Percentiles rank a stretch among this genome's conserved stretches.
Conservation (phyloP, 2,888 invertebrate species). For the Cloeon dipterum region DNA sequence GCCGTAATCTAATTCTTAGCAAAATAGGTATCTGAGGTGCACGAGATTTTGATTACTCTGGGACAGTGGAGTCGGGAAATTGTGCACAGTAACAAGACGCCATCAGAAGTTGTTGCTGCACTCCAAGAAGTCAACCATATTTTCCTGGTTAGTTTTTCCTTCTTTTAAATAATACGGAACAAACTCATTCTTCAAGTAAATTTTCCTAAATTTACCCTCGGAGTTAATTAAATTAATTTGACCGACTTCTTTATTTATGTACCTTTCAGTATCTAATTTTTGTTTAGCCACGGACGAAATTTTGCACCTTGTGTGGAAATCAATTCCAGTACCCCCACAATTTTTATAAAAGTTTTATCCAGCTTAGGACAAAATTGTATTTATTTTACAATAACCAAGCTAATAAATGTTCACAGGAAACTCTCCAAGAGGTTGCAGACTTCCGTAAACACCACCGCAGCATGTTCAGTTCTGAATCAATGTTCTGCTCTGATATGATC, state of each 20-base stretch:
- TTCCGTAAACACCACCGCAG: conserved; percentile 32
- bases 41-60: conserved; percentile 37
- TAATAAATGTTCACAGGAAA: conserved; percentile 18
- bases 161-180: too few species aligned
- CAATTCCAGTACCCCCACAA: too few species aligned
- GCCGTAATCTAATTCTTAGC: background rate
- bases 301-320: too few species aligned
- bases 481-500: background rate
- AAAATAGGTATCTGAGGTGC: conserved; percentile 31
- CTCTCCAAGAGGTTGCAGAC: conserved; percentile 38
- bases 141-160: conserved; percentile 26
- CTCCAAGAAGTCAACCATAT: conserved; percentile 32
- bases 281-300: too few species aligned
- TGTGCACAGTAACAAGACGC: conserved; percentile 30
- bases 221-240: too few species aligned
- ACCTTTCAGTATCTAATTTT: too few species aligned
- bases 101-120: conserved; percentile 27
- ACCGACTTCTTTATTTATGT: too few species aligned
- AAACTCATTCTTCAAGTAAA: too few species aligned
- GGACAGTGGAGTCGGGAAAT: conserved; percentile 32
- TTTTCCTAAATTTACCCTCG: too few species aligned
- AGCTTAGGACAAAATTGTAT: too few species aligned
- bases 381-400: conserved; percentile 4
- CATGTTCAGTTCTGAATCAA: conserved; percentile 21
- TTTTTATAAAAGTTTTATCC: too few species aligned